A percentile compares a stretch with the other conserved stretches of the same genome.
Conservation (phyloP, 2,113 vertebrate species). For the Corythoichthys intestinalis region DNA sequence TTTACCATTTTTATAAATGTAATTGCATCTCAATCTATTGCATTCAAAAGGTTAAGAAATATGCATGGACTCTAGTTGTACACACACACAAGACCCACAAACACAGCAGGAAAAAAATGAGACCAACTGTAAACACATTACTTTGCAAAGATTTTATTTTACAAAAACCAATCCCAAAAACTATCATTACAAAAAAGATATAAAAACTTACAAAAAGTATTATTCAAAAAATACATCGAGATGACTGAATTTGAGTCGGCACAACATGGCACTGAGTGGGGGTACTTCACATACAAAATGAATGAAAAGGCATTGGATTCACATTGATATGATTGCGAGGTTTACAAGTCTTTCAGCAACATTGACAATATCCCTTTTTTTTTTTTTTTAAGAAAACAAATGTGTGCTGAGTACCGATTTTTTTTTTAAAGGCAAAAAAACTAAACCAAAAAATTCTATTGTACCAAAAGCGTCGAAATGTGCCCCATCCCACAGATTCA, state of each 20-base stretch:
- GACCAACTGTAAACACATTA: slow-evolving; percentile 1
- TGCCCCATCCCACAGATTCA: neutral
- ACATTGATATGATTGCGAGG: slow-evolving; percentile 43
- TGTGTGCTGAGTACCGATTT: neutral
- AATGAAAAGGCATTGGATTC: slow-evolving; percentile 57
- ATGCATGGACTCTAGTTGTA: too few species aligned
- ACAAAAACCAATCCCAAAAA: slow-evolving; percentile 56
- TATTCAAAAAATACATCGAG: slow-evolving; percentile 58
- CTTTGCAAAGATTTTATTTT: slow-evolving; percentile 52
- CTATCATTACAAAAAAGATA: slow-evolving; percentile 63
- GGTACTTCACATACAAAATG: slow-evolving; percentile 50
- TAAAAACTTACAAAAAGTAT: slow-evolving; percentile 61
- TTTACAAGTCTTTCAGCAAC: slow-evolving; percentile 26
- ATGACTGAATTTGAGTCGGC: slow-evolving; percentile 53
- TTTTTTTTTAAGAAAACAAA: neutral
- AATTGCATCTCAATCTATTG: too few species aligned
- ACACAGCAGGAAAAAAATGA: neutral
- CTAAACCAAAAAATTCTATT: neutral
- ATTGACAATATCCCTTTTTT: neutral
- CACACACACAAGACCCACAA: neutral
- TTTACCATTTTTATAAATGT: too few species aligned
- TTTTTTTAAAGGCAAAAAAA: neutral
- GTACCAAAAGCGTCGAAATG: slow-evolving; percentile 19
- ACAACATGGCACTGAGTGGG: slow-evolving; percentile 51
- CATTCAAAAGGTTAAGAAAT: too few species aligned